A percentile compares a stretch with the other conserved stretches of the same genome.
phyloP scores from a whole-genome alignment of 2,888 invertebrate species.

The Ctena decussata region DNA sequence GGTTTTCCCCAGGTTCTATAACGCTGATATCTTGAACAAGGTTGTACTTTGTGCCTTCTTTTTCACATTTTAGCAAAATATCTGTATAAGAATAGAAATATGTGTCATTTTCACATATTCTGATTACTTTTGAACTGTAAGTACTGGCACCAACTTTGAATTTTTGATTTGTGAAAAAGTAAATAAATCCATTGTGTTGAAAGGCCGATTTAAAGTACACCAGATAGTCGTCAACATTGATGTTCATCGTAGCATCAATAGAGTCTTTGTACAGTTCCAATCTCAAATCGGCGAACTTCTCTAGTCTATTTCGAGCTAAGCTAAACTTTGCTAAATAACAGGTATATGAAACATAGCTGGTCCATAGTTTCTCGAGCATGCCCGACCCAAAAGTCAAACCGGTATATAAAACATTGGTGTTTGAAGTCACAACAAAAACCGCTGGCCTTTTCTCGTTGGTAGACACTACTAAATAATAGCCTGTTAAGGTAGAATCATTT shows the following conservation, averaged over 20 bases:
- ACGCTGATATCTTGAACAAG: neutral
- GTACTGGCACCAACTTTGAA: neutral
- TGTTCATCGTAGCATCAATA: too few species aligned
- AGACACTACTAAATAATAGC: neutral
- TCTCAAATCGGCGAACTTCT: neutral
- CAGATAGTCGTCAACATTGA: neutral
- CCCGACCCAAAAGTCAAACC: neutral
- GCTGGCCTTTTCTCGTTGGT: neutral
- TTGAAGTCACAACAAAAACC: neutral
- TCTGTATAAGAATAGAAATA: neutral
- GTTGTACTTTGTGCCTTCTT: neutral
- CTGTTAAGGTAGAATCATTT: neutral
- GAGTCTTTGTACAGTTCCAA: neutral
- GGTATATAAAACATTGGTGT: neutral
- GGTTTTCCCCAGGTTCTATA: neutral
- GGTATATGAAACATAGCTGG: neutral
- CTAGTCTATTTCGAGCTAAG: neutral
- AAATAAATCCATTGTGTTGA: neutral
- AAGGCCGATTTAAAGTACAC: neutral
- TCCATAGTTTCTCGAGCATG: too few species aligned
- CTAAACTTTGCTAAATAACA: neutral
- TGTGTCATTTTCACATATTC: neutral
- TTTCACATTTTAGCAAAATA: neutral
- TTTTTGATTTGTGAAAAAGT: neutral
- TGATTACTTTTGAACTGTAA: neutral